Conservation (phyloP, 1,140 invertebrate species). For the Drosophila ambigua region DNA sequence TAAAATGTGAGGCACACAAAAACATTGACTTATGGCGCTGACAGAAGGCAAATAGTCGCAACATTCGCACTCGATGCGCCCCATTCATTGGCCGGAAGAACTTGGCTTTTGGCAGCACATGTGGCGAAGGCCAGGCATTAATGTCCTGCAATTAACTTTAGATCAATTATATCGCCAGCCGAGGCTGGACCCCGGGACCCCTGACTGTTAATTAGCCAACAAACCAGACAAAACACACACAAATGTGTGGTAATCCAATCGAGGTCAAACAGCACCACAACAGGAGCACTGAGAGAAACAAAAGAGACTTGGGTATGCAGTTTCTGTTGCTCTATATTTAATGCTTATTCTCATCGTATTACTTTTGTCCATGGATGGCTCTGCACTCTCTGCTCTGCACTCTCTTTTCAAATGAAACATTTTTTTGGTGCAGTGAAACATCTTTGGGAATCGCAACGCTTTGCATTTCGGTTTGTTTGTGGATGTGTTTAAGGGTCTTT, state of each 20-base stretch:
- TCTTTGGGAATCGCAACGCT: no score
- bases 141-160: constrained; percentile 77
- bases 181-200: constrained; percentile 3
- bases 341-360: no score
- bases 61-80: neutral
- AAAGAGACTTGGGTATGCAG: no score
- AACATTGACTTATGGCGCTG: constrained; percentile 60
- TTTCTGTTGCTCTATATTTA: no score
- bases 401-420: no score
- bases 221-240: constrained; percentile 21
- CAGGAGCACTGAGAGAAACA: no score
- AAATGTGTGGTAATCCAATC: constrained; percentile 17
- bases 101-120: constrained; percentile 71
- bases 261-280: no score
- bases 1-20: constrained; percentile 37
- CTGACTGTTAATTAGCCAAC: constrained; percentile 32
- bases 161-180: constrained; percentile 62
- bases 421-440: no score
- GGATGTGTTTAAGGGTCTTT: no score
- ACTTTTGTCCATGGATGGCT: no score
- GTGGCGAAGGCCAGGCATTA: constrained; percentile 49
- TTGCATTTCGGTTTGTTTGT: no score
- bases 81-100: constrained; percentile 38
- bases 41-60: constrained; percentile 52
- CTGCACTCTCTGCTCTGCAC: no score